phyloP scores from a whole-genome alignment of 2,113 vertebrate species.

The Sus scrofa region DNA sequence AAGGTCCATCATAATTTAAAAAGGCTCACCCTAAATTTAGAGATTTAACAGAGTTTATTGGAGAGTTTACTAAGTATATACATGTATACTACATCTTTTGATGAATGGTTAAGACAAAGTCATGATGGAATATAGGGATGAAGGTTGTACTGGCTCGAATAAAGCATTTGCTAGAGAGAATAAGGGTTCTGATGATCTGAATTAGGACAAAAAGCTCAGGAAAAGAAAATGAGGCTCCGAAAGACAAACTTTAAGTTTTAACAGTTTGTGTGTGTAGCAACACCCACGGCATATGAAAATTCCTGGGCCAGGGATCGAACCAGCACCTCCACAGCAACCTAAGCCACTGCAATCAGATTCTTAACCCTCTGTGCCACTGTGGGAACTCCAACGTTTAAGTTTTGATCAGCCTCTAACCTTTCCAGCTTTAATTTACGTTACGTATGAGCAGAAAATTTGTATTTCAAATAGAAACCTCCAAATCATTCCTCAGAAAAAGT shows the following conservation, averaged over 20 bases:
- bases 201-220: background rate
- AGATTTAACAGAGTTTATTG: background rate
- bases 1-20: constrained; percentile 10
- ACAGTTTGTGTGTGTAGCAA: too few relatives aligned
- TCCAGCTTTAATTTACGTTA: background rate
- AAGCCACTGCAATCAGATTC: too few relatives aligned
- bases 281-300: too few relatives aligned
- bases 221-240: background rate
- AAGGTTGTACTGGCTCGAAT: background rate
- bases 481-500: constrained; percentile 27
- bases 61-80: background rate
- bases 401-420: background rate
- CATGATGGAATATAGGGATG: background rate
- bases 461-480: constrained; percentile 1
- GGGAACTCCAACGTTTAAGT: too few relatives aligned
- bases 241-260: background rate
- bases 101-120: background rate
- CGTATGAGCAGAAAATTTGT: background rate
- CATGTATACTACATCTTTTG: background rate
- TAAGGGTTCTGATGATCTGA: background rate
- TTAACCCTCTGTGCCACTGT: too few relatives aligned
- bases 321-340: too few relatives aligned
- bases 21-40: background rate
- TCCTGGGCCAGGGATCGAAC: too few relatives aligned
- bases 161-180: constrained; percentile 9